These are phyloP conservation scores for Choreutis nemorana DNA, from an alignment of 2,888 invertebrate species.

Conservation along the genomic window DNA sequence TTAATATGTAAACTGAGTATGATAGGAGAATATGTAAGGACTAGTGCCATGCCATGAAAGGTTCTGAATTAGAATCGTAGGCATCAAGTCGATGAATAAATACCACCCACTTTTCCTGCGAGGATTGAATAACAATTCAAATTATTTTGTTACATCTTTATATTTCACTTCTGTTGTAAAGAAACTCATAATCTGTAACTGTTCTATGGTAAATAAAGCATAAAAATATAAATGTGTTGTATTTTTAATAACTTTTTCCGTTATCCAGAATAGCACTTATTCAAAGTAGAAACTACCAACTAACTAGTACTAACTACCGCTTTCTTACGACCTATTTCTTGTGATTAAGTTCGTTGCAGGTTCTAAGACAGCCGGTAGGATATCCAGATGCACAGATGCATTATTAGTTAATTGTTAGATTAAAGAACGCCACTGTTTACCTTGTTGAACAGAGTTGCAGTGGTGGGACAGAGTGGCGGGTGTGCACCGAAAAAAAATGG, in stretches of 20 bases:
- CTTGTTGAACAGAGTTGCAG: slow-evolving; percentile 14
- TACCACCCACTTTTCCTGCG: slow-evolving; percentile 65
- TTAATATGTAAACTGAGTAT: slow-evolving; percentile 28
- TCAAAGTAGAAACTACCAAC: slow-evolving; percentile 2
- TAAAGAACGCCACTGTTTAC: slow-evolving; percentile 3
- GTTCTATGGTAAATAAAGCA: slow-evolving; percentile 55
- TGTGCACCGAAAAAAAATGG: slow-evolving; percentile 1
- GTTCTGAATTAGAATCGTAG: slow-evolving; percentile 63
- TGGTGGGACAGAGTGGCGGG: too few species aligned
- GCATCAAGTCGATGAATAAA: slow-evolving; percentile 63
- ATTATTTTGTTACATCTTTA: slow-evolving; percentile 43
- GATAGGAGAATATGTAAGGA: slow-evolving; percentile 63
- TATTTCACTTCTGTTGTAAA: too few species aligned
- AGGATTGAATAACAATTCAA: slow-evolving; percentile 40
- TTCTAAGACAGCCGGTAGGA: too few species aligned
- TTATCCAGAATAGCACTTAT: neutral
- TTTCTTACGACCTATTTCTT: too few species aligned
- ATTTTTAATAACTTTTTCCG: neutral
- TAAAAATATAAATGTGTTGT: slow-evolving; percentile 31
- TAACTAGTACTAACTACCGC: neutral
- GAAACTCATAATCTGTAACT: too few species aligned
- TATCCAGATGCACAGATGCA: too few species aligned
- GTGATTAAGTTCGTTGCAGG: too few species aligned
- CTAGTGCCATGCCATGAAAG: slow-evolving; percentile 67
- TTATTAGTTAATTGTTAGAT: neutral